A percentile compares a stretch with the other conserved stretches of the same genome.
These are phyloP conservation scores for Hozukius guyotensis DNA, from an alignment of 2,797 vertebrate species.

Conservation along the genomic window DNA sequence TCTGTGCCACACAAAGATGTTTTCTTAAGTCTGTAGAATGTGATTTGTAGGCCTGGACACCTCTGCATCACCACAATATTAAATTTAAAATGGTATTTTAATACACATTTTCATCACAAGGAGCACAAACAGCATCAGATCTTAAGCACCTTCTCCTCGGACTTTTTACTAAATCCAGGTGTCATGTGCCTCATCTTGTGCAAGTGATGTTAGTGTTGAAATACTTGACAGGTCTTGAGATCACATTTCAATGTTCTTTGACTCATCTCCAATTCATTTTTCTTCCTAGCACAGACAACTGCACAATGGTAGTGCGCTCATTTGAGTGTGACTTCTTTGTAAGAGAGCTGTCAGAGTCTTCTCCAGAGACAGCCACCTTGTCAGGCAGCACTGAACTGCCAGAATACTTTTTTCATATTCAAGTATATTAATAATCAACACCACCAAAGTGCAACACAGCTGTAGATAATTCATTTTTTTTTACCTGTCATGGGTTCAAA, in stretches of 20 bases:
- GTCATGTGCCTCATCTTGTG: background rate
- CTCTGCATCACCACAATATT: too few species aligned
- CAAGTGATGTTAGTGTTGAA: background rate
- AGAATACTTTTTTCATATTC: background rate
- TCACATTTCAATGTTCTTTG: background rate
- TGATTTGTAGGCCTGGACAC: too few species aligned
- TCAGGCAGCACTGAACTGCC: background rate
- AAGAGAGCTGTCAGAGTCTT: background rate
- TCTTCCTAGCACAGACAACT: background rate
- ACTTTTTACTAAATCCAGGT: background rate
- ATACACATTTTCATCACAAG: background rate
- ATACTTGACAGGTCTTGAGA: background rate
- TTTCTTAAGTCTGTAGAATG: too few species aligned
- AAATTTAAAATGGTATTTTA: too few species aligned
- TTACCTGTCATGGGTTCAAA: slow-evolving; percentile 95
- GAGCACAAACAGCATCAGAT: background rate
- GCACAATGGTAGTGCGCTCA: background rate
- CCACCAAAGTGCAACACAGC: background rate
- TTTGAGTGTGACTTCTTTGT: background rate
- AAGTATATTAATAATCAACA: background rate
- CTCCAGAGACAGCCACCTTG: background rate
- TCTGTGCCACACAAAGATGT: too few species aligned
- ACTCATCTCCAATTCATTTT: background rate
- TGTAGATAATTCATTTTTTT: background rate
- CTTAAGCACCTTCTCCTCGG: background rate